A percentile compares a stretch with the other conserved stretches of the same genome.
Conservation (phyloP, 2,113 vertebrate species). For the Cebus imitator region DNA sequence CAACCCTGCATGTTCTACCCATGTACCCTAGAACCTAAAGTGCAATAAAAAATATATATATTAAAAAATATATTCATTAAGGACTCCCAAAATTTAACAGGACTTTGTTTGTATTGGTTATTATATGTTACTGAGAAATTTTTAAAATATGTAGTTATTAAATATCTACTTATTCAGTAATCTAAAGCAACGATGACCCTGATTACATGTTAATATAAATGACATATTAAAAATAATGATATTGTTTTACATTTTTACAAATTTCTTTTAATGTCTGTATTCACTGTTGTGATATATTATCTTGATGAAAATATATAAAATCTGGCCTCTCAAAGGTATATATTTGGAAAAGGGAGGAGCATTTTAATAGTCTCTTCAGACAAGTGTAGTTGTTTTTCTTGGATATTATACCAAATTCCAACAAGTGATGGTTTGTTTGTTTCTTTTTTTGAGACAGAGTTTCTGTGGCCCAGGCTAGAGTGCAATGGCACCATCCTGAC, state of each 20-base stretch:
- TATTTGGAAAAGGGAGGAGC: neutral
- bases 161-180: neutral
- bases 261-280: neutral
- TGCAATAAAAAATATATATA: too few relatives aligned
- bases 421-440: neutral
- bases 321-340: neutral
- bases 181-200: neutral
- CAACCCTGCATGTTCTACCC: too few relatives aligned
- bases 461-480: too few relatives aligned
- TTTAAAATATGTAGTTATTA: neutral
- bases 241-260: too few relatives aligned
- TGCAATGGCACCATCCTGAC: too few relatives aligned
- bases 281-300: neutral
- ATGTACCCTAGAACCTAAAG: too few relatives aligned
- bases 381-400: neutral
- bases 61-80: neutral
- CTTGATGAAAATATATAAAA: neutral
- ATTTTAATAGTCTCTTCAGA: neutral
- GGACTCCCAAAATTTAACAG: neutral
- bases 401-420: neutral
- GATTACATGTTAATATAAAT: neutral
- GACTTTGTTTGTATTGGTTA: neutral
- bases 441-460: too few relatives aligned
- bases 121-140: neutral
- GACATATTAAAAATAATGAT: neutral